Evolutionary conservation across 2,888 invertebrate species (phyloP), one percentile per base, ranked within the genome.

Genomic region (Molanna angustata): DNA sequence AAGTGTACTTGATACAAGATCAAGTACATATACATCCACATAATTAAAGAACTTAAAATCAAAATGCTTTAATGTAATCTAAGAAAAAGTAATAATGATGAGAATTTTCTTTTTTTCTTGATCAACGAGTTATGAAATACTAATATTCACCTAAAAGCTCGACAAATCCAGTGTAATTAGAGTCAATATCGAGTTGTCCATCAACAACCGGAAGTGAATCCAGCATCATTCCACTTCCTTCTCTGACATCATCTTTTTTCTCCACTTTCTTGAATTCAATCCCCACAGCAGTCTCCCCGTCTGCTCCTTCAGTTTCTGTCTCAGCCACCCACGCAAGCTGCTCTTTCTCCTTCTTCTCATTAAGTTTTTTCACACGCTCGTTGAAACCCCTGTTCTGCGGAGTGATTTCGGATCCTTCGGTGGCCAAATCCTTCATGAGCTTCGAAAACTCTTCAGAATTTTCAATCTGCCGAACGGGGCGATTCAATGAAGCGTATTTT

Each of bases 141-240:
- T 19, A 14, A 21, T 33, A 74, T 79, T 73, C 69, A 88, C 90
- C 85, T 62, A 90, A 85, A 9, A 92, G 78, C 75, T 93, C 91
- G 27, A 94, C 77, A 66, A 90, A 93, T 16, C 90, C 86, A 0
- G 92, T 91, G 62, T 94, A 94, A 66, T 90, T 90, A 9, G 89
- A 85, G 46, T 79, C 80, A 11, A 84, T 76, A 64, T 91, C 88
- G 42, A 94, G 76, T 47, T 74, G 77, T 0, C 92, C 91, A 68
- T 93, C 92, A 54, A 76, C 78, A 2, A 84, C 78, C 18, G 73
- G 68, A 59, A 72, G 61, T 11, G 68, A 67, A 58, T 71, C 69
- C 49, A 62, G 49, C 4, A 11, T 7, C 11, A 11, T 17, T 4
- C 13, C 37, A 6, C n/a, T 1, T 11, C 31, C 20, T 14, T 16